Evolutionary conservation across 1,140 invertebrate genomes (phyloP).

Genomic region (Gerris buenoi): DNA sequence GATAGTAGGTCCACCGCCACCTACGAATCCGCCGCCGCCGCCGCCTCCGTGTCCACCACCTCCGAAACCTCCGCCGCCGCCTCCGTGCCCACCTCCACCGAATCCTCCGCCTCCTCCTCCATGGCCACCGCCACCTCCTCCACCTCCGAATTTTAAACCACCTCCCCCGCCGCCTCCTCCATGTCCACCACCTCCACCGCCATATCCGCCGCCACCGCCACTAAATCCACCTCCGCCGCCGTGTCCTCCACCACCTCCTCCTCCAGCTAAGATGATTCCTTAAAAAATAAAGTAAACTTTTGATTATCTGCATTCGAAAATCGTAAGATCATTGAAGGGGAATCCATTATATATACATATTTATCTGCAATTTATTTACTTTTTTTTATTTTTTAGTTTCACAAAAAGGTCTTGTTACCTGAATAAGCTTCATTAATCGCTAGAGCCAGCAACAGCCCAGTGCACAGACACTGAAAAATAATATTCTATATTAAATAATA

Average conservation of each 20-base stretch:
- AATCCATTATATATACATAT: no score
- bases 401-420: no score
- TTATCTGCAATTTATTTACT: no score
- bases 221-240: background rate
- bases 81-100: background rate
- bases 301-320: no score
- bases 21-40: background rate
- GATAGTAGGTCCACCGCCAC: background rate
- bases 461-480: background rate
- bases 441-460: background rate
- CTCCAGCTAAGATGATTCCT: slow-evolving; percentile 3
- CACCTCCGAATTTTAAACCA: background rate
- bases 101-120: slow-evolving; percentile 3
- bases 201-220: slow-evolving; percentile 1
- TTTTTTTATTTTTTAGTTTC: no score
- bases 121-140: background rate
- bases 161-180: slow-evolving; percentile 2
- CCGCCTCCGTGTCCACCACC: slow-evolving; percentile 3
- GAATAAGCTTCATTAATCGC: background rate
- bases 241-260: slow-evolving; percentile 4
- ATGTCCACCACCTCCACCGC: background rate
- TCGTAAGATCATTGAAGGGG: no score
- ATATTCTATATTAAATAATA: background rate
- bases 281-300: no score
- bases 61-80: slow-evolving; percentile 8